phyloP scores from a whole-genome alignment of 2,888 invertebrate genomes.

The Chaitophorus viminalis region DNA sequence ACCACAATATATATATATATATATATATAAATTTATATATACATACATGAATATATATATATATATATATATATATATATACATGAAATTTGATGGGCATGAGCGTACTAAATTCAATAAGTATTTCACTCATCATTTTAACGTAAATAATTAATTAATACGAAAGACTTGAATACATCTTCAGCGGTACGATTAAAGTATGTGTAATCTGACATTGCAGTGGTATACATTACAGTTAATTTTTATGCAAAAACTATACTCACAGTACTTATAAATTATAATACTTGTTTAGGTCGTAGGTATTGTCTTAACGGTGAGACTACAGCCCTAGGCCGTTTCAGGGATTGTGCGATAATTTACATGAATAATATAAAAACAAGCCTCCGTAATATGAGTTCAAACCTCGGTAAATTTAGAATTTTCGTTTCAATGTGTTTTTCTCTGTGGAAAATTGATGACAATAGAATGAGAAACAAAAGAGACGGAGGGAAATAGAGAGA shows the following conservation, averaged over 20 bases:
- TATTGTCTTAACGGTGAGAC: too few species aligned
- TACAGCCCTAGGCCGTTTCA: background rate
- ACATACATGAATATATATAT: background rate
- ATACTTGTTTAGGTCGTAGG: background rate
- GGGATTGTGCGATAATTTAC: background rate
- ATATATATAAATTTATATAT: too few species aligned
- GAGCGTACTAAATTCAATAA: background rate
- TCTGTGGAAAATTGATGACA: background rate
- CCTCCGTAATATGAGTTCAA: background rate
- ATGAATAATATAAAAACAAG: constrained; percentile 8
- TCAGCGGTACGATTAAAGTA: background rate
- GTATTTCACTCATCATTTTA: background rate
- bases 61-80: too few species aligned
- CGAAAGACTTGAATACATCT: background rate
- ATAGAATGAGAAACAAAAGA: background rate
- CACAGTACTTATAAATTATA: too few species aligned
- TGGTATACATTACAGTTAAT: background rate
- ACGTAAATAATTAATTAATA: background rate
- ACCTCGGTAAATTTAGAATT: background rate
- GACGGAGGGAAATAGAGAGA: background rate
- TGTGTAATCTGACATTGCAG: background rate
- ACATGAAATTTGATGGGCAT: background rate
- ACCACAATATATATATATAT: background rate
- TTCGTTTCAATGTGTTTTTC: background rate
- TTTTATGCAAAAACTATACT: background rate